These are phyloP conservation scores for Horisme vitalbata DNA, from an alignment of 2,888 invertebrate species.

Conservation along the genomic window DNA sequence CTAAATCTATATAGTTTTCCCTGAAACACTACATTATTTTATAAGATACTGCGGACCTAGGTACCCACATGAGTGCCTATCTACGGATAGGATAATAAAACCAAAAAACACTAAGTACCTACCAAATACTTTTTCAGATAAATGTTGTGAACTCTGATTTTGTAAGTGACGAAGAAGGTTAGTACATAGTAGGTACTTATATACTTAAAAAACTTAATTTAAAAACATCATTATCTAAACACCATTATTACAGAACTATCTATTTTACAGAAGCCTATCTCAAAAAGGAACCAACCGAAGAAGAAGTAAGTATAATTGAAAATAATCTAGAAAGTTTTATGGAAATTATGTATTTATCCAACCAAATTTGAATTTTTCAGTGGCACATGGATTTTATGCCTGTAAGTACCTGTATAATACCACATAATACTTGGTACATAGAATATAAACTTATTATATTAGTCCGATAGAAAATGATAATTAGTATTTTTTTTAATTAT, in stretches of 20 bases:
- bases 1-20: too few relatives aligned
- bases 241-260: not conserved
- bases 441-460: too few relatives aligned
- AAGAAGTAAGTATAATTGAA: conserved; percentile 53
- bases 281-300: conserved; percentile 55
- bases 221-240: not conserved
- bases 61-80: too few relatives aligned
- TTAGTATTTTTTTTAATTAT: too few relatives aligned
- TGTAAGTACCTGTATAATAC: conserved; percentile 44
- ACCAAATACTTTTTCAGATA: conserved; percentile 22
- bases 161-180: conserved; percentile 34
- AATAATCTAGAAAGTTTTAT: too few relatives aligned
- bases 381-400: conserved; percentile 80
- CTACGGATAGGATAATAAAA: too few relatives aligned
- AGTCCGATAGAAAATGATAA: too few relatives aligned
- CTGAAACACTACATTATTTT: too few relatives aligned
- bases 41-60: too few relatives aligned
- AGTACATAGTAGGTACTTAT: not conserved
- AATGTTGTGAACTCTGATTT: conserved; percentile 20
- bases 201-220: too few relatives aligned
- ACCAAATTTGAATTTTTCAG: conserved; percentile 36
- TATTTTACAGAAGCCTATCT: conserved; percentile 36
- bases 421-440: not conserved
- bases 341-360: not conserved
- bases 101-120: too few relatives aligned